Evolutionary conservation across 2,888 invertebrate genomes (phyloP), one percentile per base, ranked within the genome.

Genomic region (Phengaris alcon): DNA sequence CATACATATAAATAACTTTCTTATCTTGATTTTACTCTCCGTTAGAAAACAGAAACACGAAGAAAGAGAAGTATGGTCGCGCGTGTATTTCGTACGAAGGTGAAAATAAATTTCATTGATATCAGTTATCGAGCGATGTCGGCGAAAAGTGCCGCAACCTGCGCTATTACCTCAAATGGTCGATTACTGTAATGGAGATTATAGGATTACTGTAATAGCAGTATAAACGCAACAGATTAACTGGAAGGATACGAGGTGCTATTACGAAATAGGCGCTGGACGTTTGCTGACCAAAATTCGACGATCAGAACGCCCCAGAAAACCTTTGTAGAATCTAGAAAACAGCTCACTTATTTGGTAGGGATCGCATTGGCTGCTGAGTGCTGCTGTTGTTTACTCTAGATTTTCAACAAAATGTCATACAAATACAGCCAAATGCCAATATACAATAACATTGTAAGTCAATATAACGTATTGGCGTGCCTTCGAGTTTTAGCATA

Each of bases 131-230:
- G 57, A 9, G 22, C 4, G n/a, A 59, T 57, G 15, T 15, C 15
- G 59, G 9, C 15, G 22, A 22, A 22, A 59, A 59, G 59, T 59
- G 59, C 15, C 15, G 15, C 59, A 59, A 59, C 22, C 59, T 22
- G 12, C 64, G 64, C 35, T 12, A 64, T 64, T 64, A 44, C 64
- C 48, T 70, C 51, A 35, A 44, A 72, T 72, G 72, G 54, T 10
- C 72, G 51, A 22, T 72, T 72, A 72, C 72, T 35, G 52, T 72
- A 72, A 72, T 72, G 54, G 13, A 52, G 35, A 54, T 72, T 54
- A 52, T 54, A 15, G 35, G n/a, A 70, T 70, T 70, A 70, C 48
- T 8, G 22, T 70, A 48, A 51, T 70, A n/a, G 10, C 51, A 10
- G 44, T 44, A 12, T 48, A 15, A 48, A 46, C 22, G n/a, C 15